A percentile compares a stretch with the other conserved stretches of the same genome.
Conservation (phyloP, 2,888 invertebrate genomes). For the Stenchaetothrips biformis region DNA sequence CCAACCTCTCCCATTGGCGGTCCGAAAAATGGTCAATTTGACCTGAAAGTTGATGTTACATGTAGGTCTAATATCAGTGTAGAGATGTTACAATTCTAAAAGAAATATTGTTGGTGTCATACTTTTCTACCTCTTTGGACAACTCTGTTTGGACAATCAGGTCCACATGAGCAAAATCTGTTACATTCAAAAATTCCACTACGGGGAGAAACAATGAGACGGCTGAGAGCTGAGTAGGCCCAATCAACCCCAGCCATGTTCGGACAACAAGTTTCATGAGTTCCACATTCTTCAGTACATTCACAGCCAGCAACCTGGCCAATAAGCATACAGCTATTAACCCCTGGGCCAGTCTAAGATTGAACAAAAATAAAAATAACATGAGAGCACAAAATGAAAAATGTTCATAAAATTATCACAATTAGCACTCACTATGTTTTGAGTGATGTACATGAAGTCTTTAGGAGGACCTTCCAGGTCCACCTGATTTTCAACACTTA, state of each 20-base stretch:
- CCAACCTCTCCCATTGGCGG: not conserved
- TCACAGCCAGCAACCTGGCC: conserved; percentile 8
- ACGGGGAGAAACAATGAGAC: not conserved
- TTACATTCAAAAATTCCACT: conserved; percentile 10
- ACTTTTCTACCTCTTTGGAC: conserved; percentile 12
- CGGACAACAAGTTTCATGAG: not conserved
- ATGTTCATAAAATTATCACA: not conserved
- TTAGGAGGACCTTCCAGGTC: conserved; percentile 4
- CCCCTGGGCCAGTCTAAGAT: not conserved
- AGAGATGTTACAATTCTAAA: too few relatives aligned
- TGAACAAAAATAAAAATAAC: not conserved
- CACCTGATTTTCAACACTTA: not conserved
- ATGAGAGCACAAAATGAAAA: not conserved
- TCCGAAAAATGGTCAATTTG: not conserved
- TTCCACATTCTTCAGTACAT: not conserved
- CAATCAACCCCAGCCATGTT: conserved; percentile 1
- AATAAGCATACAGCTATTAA: not conserved
- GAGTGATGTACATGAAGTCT: not conserved
- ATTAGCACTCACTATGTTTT: not conserved
- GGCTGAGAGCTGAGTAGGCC: not conserved
- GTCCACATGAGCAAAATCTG: conserved; percentile 17
- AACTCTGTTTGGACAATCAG: conserved; percentile 3
- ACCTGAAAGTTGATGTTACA: not conserved
- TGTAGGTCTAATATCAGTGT: not conserved
- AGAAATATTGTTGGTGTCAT: too few relatives aligned